These are phyloP conservation scores for Mimachlamys varia DNA, from an alignment of 2,888 invertebrate species.

Conservation along the genomic window DNA sequence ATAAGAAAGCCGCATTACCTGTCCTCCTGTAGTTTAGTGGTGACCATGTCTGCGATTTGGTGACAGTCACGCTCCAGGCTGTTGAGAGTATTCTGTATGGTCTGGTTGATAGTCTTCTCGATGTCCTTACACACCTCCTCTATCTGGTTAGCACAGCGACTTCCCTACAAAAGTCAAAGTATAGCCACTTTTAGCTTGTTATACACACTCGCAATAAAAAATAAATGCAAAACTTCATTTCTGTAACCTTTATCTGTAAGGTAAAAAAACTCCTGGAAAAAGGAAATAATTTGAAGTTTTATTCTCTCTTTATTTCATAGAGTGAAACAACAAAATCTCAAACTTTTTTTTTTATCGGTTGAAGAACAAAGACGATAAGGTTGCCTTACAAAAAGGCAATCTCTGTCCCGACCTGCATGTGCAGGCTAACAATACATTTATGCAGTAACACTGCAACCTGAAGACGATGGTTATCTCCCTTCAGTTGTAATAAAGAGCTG, in stretches of 20 bases:
- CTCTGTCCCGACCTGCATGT: neutral
- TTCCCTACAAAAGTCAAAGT: constrained; percentile 61
- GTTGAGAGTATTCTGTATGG: constrained; percentile 84
- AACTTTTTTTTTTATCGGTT: no score
- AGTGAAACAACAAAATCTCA: no score
- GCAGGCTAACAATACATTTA: neutral
- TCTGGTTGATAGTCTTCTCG: constrained; percentile 84
- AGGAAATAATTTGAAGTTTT: no score
- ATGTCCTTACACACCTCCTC: constrained; percentile 84
- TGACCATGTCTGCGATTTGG: constrained; percentile 81
- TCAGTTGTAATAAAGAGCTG: neutral
- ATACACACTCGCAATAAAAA: neutral
- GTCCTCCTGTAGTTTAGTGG: constrained; percentile 80
- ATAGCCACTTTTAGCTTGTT: neutral
- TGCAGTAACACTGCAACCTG: neutral
- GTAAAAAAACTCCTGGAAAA: no score
- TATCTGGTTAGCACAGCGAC: constrained; percentile 84
- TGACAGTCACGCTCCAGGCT: constrained; percentile 84
- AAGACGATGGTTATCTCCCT: neutral
- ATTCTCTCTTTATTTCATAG: no score
- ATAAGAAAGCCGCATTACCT: constrained; percentile 61
- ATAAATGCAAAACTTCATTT: no score
- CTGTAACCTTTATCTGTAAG: no score
- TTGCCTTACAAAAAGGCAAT: no score
- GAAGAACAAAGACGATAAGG: no score